Percentiles rank a stretch among this genome's conserved stretches.
These are phyloP conservation scores for Eretmocerus hayati DNA, from an alignment of 2,888 invertebrate genomes.

Conservation along the genomic window DNA sequence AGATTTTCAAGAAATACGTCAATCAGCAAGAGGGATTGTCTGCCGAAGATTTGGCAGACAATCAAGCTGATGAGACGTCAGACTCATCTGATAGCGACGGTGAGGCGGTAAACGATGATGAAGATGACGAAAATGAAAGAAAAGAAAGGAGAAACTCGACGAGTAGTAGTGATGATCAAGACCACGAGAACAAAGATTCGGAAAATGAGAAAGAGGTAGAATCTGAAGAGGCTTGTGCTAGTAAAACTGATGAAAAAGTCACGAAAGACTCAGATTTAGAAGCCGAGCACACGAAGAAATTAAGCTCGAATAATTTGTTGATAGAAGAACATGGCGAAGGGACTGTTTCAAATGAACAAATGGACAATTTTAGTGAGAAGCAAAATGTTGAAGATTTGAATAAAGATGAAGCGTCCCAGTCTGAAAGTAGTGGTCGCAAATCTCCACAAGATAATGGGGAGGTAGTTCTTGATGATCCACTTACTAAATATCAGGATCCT, in stretches of 20 bases:
- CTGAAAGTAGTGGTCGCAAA: background rate
- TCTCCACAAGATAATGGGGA: background rate
- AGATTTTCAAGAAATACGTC: conserved; percentile 33
- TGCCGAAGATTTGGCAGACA: conserved; percentile 9
- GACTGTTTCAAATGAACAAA: background rate
- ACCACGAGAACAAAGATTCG: background rate
- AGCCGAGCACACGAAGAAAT: background rate
- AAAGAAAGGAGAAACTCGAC: background rate
- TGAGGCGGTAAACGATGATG: background rate
- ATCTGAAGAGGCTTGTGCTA: background rate
- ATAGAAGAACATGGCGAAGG: background rate
- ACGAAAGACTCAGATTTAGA: background rate
- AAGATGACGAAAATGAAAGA: conserved; percentile 2
- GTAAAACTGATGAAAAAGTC: background rate
- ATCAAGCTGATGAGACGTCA: background rate
- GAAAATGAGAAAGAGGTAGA: background rate
- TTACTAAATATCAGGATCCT: too few relatives aligned
- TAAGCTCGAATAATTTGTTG: background rate
- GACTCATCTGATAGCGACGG: background rate
- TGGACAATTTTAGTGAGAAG: background rate
- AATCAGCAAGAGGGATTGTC: conserved; percentile 29
- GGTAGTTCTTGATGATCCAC: too few relatives aligned
- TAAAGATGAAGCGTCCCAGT: background rate
- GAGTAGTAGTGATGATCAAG: conserved; percentile 6
- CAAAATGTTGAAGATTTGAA: background rate